phyloP scores from a whole-genome alignment of 2,113 vertebrate genomes.

The Boleophthalmus pectinirostris region DNA sequence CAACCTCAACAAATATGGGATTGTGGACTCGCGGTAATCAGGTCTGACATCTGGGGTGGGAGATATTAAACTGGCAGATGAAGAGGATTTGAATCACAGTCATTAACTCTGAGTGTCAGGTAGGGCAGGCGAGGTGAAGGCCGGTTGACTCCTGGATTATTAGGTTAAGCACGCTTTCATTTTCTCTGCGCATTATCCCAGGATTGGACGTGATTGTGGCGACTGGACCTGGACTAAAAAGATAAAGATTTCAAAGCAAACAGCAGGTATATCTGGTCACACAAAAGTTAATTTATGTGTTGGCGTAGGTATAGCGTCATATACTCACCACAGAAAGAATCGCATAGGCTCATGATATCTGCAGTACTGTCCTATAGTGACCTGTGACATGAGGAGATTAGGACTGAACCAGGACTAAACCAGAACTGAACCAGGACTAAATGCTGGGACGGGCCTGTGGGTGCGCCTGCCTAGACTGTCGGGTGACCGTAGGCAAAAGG shows the following conservation, averaged over 20 bases:
- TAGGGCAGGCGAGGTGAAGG: slow-evolving; percentile 47
- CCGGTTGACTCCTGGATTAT: slow-evolving; percentile 12
- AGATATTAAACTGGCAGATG: slow-evolving; percentile 65
- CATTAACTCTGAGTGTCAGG: slow-evolving; percentile 42
- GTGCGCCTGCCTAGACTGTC: too few relatives aligned
- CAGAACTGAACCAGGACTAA: too few relatives aligned
- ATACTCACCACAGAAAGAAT: slow-evolving; percentile 4
- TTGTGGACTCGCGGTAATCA: slow-evolving; percentile 35
- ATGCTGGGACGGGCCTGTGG: too few relatives aligned
- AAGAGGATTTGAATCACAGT: slow-evolving; percentile 56
- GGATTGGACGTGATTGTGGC: not conserved
- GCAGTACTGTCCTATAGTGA: too few relatives aligned
- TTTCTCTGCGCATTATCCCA: slow-evolving; percentile 14
- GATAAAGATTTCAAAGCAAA: not conserved
- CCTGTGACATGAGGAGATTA: too few relatives aligned
- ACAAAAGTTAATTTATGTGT: slow-evolving; percentile 14
- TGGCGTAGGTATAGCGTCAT: slow-evolving; percentile 3
- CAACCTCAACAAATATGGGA: not conserved
- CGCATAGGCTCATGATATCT: too few relatives aligned
- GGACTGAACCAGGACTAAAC: too few relatives aligned
- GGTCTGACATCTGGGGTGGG: slow-evolving; percentile 71
- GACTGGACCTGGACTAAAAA: not conserved
- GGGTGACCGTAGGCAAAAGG: too few relatives aligned
- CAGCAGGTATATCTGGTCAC: not conserved
- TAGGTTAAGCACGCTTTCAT: slow-evolving; percentile 28